These are phyloP conservation scores for Parnassius glacialis DNA, from an alignment of 2,888 invertebrate genomes.

Conservation along the genomic window DNA sequence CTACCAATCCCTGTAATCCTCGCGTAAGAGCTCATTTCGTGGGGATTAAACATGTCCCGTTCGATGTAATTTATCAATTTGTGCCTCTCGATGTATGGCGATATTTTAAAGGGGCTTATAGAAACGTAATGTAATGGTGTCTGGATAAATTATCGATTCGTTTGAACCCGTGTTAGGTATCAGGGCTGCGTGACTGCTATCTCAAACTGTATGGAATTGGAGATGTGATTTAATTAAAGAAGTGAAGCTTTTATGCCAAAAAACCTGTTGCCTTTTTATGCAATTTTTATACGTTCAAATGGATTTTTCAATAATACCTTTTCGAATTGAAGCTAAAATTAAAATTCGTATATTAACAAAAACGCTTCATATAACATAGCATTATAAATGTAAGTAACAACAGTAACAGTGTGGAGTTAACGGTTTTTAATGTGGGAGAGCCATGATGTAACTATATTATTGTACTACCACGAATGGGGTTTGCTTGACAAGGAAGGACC, in stretches of 20 bases:
- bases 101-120: conserved; percentile 34
- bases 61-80: conserved; percentile 69
- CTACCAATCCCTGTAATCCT: conserved; percentile 50
- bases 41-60: conserved; percentile 61
- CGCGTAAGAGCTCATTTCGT: conserved; percentile 59
- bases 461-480: no score
- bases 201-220: conserved; percentile 13
- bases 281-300: no score
- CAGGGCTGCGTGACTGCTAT: conserved; percentile 26
- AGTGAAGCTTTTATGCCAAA: conserved; percentile 24
- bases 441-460: no score
- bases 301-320: no score
- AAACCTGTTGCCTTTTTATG: not conserved
- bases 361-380: no score
- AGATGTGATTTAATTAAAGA: conserved; percentile 25
- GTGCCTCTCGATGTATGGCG: conserved; percentile 35
- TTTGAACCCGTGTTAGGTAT: conserved; percentile 20
- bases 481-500: no score
- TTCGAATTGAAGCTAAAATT: no score
- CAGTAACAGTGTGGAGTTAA: no score
- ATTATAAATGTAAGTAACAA: no score
- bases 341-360: no score
- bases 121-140: conserved; percentile 26
- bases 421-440: no score
- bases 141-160: conserved; percentile 25